Conservation (phyloP, 2,113 vertebrate genomes). For the Gymnarchus niloticus region DNA sequence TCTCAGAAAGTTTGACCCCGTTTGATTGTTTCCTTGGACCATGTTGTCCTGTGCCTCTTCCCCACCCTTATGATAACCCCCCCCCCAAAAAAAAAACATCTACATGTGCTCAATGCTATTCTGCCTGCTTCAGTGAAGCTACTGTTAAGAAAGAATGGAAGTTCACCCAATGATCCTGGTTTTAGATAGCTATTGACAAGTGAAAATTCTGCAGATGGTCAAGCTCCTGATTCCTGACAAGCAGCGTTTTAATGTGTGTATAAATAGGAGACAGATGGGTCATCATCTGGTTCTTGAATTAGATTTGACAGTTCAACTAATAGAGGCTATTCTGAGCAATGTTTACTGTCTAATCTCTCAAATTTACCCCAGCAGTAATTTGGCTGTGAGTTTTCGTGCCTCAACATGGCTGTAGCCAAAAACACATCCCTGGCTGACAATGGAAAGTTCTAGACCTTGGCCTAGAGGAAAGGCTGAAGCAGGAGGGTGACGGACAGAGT, state of each 20-base stretch:
- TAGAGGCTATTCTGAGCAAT: background rate
- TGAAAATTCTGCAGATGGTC: background rate
- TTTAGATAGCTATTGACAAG: background rate
- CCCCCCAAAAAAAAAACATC: background rate
- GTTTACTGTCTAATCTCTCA: background rate
- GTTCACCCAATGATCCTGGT: background rate
- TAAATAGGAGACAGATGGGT: background rate
- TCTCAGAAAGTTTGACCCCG: background rate
- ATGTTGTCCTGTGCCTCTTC: background rate
- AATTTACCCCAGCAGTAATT: background rate
- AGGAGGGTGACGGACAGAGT: background rate
- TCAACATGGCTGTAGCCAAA: background rate
- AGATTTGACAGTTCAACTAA: background rate
- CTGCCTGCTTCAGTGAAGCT: background rate
- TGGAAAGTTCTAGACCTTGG: background rate
- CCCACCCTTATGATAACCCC: background rate
- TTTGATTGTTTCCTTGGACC: background rate
- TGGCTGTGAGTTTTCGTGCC: slow-evolving; percentile 3
- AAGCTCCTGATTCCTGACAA: background rate
- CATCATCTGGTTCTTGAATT: background rate
- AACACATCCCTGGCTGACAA: background rate
- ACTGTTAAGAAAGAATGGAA: background rate
- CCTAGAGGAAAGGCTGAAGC: background rate
- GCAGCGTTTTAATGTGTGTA: background rate
- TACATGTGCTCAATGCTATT: background rate